These are phyloP conservation scores for Heliconius himera DNA, from an alignment of 1,140 invertebrate genomes.

Conservation along the genomic window DNA sequence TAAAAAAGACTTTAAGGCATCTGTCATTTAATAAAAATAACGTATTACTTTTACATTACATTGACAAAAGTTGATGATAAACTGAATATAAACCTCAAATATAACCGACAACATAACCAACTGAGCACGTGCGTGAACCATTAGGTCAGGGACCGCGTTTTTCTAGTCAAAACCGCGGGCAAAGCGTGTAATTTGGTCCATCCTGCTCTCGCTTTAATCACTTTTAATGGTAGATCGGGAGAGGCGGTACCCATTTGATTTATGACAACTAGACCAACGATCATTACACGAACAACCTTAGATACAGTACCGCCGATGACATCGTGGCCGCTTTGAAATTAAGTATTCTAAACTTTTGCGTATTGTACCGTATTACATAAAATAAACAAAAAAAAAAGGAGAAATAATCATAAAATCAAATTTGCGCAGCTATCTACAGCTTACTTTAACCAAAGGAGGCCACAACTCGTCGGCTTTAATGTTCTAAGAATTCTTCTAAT, in stretches of 20 bases:
- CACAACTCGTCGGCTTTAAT: too few species aligned
- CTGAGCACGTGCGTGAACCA: conserved; percentile 28
- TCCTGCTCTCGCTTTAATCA: conserved; percentile 72
- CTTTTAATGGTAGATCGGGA: conserved; percentile 60
- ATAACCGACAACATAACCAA: not conserved
- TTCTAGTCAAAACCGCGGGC: conserved; percentile 46
- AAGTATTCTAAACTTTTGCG: too few species aligned
- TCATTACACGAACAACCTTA: conserved; percentile 9
- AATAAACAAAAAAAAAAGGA: too few species aligned
- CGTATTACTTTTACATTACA: too few species aligned
- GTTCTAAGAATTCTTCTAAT: conserved; percentile 9
- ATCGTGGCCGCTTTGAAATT: too few species aligned
- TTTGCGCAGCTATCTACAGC: too few species aligned
- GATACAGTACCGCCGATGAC: too few species aligned
- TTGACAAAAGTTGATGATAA: not conserved
- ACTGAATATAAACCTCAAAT: not conserved
- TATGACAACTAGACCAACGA: conserved; percentile 29
- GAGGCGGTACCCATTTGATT: conserved; percentile 46
- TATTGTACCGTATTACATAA: too few species aligned
- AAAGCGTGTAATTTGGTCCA: conserved; percentile 69
- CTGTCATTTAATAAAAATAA: too few species aligned
- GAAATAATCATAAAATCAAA: too few species aligned
- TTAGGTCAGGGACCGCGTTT: conserved; percentile 36
- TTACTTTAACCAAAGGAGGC: too few species aligned
- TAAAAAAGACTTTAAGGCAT: too few species aligned